phyloP scores from a whole-genome alignment of 2,888 invertebrate species.

The Onchidella celtica region DNA sequence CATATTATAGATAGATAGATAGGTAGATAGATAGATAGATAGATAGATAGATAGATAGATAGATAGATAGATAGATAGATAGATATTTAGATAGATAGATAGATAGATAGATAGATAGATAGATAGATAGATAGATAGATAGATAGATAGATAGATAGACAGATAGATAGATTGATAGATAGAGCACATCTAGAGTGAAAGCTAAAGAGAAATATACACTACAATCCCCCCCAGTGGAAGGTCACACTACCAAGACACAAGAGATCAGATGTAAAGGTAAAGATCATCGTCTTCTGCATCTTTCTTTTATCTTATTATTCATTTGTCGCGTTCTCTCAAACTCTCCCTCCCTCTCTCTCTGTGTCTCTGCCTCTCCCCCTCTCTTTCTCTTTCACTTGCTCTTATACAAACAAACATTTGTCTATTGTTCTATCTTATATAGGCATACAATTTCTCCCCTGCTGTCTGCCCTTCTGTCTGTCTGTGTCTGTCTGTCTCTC shows the following conservation, averaged over 20 bases:
- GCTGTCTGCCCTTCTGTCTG: slow-evolving; percentile 13
- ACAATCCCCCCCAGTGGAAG: no score
- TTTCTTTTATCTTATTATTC: not conserved
- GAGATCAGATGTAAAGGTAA: not conserved
- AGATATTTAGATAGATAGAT: no score
- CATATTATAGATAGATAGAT: no score
- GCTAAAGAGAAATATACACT: not conserved
- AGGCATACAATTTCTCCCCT: no score
- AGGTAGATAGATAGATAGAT: not conserved
- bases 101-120: not conserved
- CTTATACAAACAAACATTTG: no score
- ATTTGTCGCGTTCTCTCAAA: not conserved
- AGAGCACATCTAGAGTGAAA: not conserved
- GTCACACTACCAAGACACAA: no score
- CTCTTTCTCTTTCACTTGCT: not conserved
- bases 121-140: not conserved
- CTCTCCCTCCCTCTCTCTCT: no score
- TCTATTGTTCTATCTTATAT: no score
- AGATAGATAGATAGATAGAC: not conserved
- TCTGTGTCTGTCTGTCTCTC: not conserved
- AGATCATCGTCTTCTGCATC: no score
- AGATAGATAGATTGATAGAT: no score
- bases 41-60: not conserved
- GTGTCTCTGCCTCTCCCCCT: no score
- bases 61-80: not conserved